Evolutionary conservation across 2,797 vertebrate species (phyloP).

Genomic region (Pygocentrus nattereri): DNA sequence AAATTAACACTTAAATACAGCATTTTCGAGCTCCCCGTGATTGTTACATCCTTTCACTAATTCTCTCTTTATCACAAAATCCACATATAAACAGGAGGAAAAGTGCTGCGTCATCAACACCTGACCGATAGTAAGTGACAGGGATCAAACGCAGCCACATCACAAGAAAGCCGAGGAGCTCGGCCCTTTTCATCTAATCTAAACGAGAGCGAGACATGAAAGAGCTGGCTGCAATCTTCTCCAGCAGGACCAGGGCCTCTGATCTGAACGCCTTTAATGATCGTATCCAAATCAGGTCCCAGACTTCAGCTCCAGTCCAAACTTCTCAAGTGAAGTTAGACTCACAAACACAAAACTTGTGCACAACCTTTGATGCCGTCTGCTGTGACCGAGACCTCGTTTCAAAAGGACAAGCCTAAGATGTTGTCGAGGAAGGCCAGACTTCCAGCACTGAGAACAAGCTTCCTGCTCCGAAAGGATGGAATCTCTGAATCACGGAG

Average conservation of each 20-base stretch:
- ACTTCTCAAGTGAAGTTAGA: slow-evolving; percentile 43
- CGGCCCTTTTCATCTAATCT: slow-evolving; percentile 74
- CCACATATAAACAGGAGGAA: slow-evolving; percentile 25
- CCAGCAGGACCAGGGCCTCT: slow-evolving; percentile 71
- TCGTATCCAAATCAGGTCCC: slow-evolving; percentile 71
- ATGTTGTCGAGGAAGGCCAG: slow-evolving; percentile 42
- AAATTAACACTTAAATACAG: no score
- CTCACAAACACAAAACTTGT: slow-evolving; percentile 30
- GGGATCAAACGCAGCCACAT: slow-evolving; percentile 74
- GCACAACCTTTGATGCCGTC: slow-evolving; percentile 33
- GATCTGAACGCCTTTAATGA: slow-evolving; percentile 75
- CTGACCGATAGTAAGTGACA: slow-evolving; percentile 67
- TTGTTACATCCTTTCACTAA: no score
- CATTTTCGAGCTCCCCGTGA: no score
- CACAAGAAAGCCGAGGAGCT: slow-evolving; percentile 64
- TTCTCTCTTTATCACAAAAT: slow-evolving; percentile 1
- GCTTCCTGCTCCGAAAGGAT: neutral
- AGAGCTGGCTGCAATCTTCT: slow-evolving; percentile 72
- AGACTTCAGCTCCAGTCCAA: slow-evolving; percentile 32
- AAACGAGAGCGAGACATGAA: slow-evolving; percentile 77
- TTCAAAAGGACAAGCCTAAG: slow-evolving; percentile 41
- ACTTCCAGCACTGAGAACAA: slow-evolving; percentile 11
- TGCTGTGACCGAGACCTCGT: slow-evolving; percentile 34
- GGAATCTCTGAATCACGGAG: slow-evolving; percentile 6
- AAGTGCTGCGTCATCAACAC: slow-evolving; percentile 59